Evolutionary conservation across 2,888 invertebrate genomes (phyloP).

Genomic region (Prosopocoilus inquinatus): DNA sequence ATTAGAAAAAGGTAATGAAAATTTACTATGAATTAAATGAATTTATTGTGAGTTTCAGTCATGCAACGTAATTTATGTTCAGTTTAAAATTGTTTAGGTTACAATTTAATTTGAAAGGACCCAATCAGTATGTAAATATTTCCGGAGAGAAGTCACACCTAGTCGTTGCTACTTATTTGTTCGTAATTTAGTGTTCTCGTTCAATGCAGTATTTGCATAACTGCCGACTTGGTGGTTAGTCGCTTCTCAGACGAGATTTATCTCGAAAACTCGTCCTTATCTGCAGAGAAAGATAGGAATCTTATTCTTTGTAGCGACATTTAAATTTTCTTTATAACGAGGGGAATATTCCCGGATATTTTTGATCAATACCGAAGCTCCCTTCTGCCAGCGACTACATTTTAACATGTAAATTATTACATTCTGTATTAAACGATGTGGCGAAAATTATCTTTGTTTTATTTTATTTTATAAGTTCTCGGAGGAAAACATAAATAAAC

Average conservation of each 20-base stretch:
- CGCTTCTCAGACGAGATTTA: conserved; percentile 2
- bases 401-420: too few species aligned
- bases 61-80: background rate
- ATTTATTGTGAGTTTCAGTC: background rate
- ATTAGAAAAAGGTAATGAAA: background rate
- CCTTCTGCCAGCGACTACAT: too few species aligned
- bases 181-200: conserved; percentile 18
- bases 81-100: conserved; percentile 12
- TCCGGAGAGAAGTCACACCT: conserved; percentile 9
- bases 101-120: conserved; percentile 20
- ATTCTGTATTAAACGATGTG: too few species aligned
- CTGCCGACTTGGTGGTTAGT: conserved; percentile 7
- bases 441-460: too few species aligned
- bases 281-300: conserved; percentile 1
- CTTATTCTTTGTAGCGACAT: background rate
- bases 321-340: too few species aligned
- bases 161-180: conserved; percentile 16
- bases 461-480: too few species aligned
- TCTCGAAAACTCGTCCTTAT: background rate
- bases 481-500: too few species aligned
- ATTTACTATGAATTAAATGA: background rate
- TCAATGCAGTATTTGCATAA: conserved; percentile 19
- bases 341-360: too few species aligned
- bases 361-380: too few species aligned
- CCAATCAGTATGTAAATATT: conserved; percentile 22